Percentiles rank a stretch among this genome's conserved stretches.
Conservation (phyloP, 2,797 vertebrate species). For the Rhynchotus rufescens region DNA sequence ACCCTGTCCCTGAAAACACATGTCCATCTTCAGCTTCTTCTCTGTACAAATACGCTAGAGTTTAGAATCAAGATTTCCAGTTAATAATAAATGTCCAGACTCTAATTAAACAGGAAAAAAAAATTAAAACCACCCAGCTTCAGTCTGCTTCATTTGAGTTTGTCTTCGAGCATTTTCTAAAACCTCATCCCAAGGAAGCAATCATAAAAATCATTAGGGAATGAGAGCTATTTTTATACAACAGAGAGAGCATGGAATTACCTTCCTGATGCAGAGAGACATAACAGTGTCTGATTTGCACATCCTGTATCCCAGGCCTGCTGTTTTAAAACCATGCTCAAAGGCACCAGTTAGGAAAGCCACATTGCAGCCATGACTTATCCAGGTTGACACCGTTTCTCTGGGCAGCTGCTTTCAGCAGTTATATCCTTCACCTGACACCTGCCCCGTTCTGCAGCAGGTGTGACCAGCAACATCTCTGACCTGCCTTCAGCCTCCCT, state of each 20-base stretch:
- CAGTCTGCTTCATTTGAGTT: not conserved
- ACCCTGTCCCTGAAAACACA: not conserved
- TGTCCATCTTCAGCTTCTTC: not conserved
- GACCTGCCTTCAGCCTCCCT: not conserved
- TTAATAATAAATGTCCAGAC: not conserved
- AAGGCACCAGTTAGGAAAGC: conserved; percentile 14
- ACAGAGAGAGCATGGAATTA: not conserved
- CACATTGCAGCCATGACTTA: not conserved
- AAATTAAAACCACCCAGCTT: not conserved
- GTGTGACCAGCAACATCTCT: not conserved
- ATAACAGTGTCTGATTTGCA: not conserved
- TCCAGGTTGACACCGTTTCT: not conserved
- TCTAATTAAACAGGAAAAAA: not conserved
- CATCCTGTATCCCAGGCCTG: not conserved
- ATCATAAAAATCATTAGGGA: not conserved
- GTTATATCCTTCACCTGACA: not conserved
- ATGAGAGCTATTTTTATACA: not conserved
- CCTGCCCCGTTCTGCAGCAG: not conserved
- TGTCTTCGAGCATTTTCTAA: not conserved
- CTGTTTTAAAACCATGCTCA: not conserved
- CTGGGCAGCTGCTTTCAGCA: not conserved
- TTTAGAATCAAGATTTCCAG: not conserved
- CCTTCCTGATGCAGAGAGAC: not conserved
- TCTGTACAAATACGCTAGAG: not conserved
- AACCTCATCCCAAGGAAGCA: not conserved